Conservation (phyloP, 2,888 invertebrate genomes). For the Dolomedes plantarius region DNA sequence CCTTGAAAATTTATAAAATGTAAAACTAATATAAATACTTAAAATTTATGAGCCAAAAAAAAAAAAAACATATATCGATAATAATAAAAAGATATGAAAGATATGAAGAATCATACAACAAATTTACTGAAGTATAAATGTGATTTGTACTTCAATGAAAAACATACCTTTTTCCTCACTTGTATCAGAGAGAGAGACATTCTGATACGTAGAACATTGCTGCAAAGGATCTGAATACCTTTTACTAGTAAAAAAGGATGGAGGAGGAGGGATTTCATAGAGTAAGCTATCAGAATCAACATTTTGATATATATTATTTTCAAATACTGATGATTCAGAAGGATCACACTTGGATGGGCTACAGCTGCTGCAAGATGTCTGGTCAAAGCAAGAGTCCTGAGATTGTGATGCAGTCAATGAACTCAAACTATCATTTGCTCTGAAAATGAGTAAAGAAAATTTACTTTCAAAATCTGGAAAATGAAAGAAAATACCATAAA, state of each 20-base stretch:
- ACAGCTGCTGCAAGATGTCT: constrained; percentile 64
- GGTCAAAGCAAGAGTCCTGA: constrained; percentile 71
- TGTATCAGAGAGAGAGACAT: constrained; percentile 35
- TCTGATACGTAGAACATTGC: constrained; percentile 59
- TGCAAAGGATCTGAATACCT: constrained; percentile 65
- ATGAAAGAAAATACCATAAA: no score
- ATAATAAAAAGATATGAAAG: no score
- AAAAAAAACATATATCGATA: no score
- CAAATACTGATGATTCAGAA: constrained; percentile 39
- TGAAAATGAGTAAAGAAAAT: constrained; percentile 19
- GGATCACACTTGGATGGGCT: constrained; percentile 71
- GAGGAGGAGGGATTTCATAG: constrained; percentile 69
- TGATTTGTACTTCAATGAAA: no score
- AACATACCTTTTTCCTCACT: constrained; percentile 64
- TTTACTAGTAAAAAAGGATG: constrained; percentile 61
- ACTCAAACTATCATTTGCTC: constrained; percentile 56
- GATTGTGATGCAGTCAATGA: constrained; percentile 63
- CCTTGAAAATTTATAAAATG: no score
- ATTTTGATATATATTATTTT: constrained; percentile 64
- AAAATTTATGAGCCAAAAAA: no score
- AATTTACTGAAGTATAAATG: no score
- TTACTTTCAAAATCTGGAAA: not conserved
- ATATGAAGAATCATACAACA: no score
- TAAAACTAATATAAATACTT: no score
- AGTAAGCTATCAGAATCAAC: constrained; percentile 55